Evolutionary conservation across 2,113 vertebrate species (phyloP), one percentile per base, ranked within the genome.

Genomic region (Cygnus atratus): DNA sequence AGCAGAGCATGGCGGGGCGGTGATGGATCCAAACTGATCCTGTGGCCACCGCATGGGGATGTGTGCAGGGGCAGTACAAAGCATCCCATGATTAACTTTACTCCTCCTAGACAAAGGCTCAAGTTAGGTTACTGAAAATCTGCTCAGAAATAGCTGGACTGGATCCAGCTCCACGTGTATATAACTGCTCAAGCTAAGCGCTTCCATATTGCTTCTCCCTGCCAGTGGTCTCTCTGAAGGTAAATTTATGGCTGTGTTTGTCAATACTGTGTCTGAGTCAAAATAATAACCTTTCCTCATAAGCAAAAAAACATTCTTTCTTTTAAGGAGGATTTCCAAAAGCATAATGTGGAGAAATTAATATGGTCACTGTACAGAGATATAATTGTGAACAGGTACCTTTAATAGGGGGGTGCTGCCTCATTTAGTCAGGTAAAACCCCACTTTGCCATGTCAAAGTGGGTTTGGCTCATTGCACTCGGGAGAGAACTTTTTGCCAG

Each of bases 241-340:
- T 63, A 67, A 76, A 77, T 52, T 73, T 82, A 62, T 92, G 48
- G 28, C 29, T 86, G 26, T 55, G 17, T 37, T 58, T 90, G 50
- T 61, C 62, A 5, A 8, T 48, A 20, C 10, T 77, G 26, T 75
- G 61, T 24, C 35, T 88, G 29, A 24, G 43, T 88, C 59, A 88
- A 89, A 92, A 77, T 33, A 80, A 86, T 48, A 87, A 87, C 39
- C 41, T 88, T 94, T 39, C 37, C 71, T 91, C 9, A 26, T 52
- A 68, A 91, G 48, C 48, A 87, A 72, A 39, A 73, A 41, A 75
- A 48, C 8, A 4, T 35, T 41, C 9, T 46, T 88, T 24, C 28
- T 79, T 86, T 80, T 59, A 61, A 77, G 28, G 46, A 78, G 75
- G 31, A 25, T 21, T 89, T 89, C 54, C 39, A 74, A 31, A 90